Base-by-base conservation (phyloP, 2,888 invertebrate species). In the Agrotis exclamationis region DNA sequence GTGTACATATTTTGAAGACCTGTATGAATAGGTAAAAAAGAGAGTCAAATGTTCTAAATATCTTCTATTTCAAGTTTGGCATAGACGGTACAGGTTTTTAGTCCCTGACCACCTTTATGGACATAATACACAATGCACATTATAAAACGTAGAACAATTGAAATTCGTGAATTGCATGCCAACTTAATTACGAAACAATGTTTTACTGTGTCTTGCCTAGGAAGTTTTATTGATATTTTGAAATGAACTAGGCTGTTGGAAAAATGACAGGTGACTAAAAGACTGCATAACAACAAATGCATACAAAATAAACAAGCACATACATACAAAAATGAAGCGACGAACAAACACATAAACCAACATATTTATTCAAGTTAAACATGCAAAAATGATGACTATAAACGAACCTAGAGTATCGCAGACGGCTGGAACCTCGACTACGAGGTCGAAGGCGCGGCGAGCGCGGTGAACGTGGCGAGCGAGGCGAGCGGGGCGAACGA, bases 371-470 rank as follows among this genome's bases (percentile, higher is more conserved):
- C 56, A 58, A 45, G 24, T 64, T 62, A 70, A 72, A 70, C 75
- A 58, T 79, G 74, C 74, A 83, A 62, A 64, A 71, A 65, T 69
- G 79, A 74, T 69, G 66, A 71, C 63, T 66, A 59, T 64, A 65
- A 82, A 94, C 94, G 90, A 92, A 95, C 95, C 95, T 95, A 92
- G 95, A 93, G 84, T 94, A 95, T 66, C 95, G 91, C 47, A 92
- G 88, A 60, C 95, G 91, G 87, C 93, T 94, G 82, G 92, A 84
- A 66, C 87, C 92, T 74, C 92, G 93, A 80, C 92, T 92, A 79
- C 93, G 93, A n/a, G 92, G 90, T 45, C 93, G 90, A 22, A 85
- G 84, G 69, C 91, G 90, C n/a, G 87, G 88, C 63, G 89, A 84
- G 56, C 85, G 83, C 58, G 81, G 75, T 48, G 83, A 80, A 59